Base-by-base conservation (phyloP, 2,888 invertebrate species). In the Abscondita cerata region DNA sequence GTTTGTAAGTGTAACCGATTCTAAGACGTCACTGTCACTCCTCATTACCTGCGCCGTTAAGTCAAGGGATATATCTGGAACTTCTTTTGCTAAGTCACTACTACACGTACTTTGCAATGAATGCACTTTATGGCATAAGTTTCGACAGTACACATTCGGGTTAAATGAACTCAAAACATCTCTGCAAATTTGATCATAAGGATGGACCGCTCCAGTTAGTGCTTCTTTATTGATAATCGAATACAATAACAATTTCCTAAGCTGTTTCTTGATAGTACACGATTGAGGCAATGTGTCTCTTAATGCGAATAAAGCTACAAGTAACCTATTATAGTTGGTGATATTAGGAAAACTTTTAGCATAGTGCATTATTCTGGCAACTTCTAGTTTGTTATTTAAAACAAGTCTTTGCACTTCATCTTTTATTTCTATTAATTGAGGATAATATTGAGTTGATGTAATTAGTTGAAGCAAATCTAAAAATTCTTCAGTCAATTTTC, bases 271-370 rank as follows among this genome's bases (percentile, higher is more conserved):
- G 1, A 53, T 5, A 8, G 53, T 16, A 16, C 62, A 58, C 2
- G 36, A 38, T 1, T 6, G 4, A 19, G 62, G 53, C 18, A 62
- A 44, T n/a, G 50, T 58, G 16, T 62, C 56, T n/a, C 58, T 31
- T 8, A 58, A 20, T 11, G 58, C 31, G 12, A 62, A 34, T 25
- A 62, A 54, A 11, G 44, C 55, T 0, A 53, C 58, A 11, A 62
- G 33, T 58, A 62, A 58, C 6, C 15, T n/a, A 48, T 57, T 48
- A 18, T 41, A 62, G n/a, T 9, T 18, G 25, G 48, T 44, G n/a
- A 53, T 33, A n/a, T 40, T 4, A 18, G 52, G 13, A 19, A 48
- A 53, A 8, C 31, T 57, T 15, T 40, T 18, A 12, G 53, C 16
- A n/a, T 47, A 58, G 13, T 40, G 13, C 16, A 58, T 18, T n/a